Evolutionary conservation across 2,888 invertebrate genomes (phyloP), one percentile per base, ranked within the genome.

Genomic region (Atrina japonica): DNA sequence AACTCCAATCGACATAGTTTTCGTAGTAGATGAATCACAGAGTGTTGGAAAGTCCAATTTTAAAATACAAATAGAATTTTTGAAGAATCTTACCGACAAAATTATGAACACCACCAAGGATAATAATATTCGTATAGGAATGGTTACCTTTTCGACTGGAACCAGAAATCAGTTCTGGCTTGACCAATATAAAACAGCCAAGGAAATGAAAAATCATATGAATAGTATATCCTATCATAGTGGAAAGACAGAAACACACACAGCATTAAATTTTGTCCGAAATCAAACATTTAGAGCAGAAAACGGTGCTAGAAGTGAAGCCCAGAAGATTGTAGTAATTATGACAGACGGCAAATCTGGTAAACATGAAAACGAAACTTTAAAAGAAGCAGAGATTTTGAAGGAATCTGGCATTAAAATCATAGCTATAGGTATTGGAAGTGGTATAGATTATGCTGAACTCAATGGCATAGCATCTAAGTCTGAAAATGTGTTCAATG

Each of bases 1-100:
- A 52, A 25, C 52, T 11, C 52, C 52, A 23, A 25, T 45, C 11
- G 60, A 60, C 21, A 45, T 60, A 16, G 49, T 60, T 6, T 60
- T 60, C 47, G 29, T 60, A 2, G 49, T 60, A 9, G 60, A 60
- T 30, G 60, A 60, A 47, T 60, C 60, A 1, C 45, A 29, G 11
- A 60, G 60, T 18, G 29, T 60, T 29, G 60, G 60, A 7, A 11
- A 11, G 18, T n/a, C 2, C 14, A 27, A 60, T 21, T 60, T 60
- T 47, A 29, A 60, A 29, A n/a, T 25, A 2, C 60, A 60, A 29
- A 40, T 29, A 30, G 2, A 45, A 7, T 60, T 60, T 29, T 18
- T 60, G 0, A 21, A 49, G 21, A 9, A 14, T 7, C 40, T 60
- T 21, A 18, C 47, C 3, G 45, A 16, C 1, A 23, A 35, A 1